A percentile compares a stretch with the other conserved stretches of the same genome.
phyloP scores from a whole-genome alignment of 2,113 vertebrate genomes.

The Tursiops truncatus region DNA sequence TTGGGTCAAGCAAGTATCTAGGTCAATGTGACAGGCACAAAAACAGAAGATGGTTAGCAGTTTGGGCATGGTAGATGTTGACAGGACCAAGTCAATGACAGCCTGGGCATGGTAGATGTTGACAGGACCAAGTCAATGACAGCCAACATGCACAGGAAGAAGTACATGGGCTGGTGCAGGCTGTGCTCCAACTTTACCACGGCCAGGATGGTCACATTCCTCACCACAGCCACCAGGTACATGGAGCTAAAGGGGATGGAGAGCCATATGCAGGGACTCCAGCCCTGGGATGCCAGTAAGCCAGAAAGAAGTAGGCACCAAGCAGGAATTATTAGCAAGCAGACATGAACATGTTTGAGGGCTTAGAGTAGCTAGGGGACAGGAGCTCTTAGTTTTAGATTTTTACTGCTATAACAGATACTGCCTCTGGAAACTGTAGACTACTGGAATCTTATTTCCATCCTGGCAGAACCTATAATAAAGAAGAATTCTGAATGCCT shows the following conservation, averaged over 20 bases:
- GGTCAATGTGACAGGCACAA: constrained; percentile 55
- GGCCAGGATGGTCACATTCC: constrained; percentile 68
- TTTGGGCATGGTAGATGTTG: constrained; percentile 75
- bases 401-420: neutral
- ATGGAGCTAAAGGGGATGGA: constrained; percentile 75
- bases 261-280: constrained; percentile 71
- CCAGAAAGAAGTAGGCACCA: constrained; percentile 58
- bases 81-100: constrained; percentile 77
- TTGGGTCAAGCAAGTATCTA: constrained; percentile 74
- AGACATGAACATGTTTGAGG: constrained; percentile 43
- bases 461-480: constrained; percentile 25
- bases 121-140: constrained; percentile 78
- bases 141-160: constrained; percentile 78
- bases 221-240: constrained; percentile 74
- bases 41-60: constrained; percentile 79
- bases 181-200: constrained; percentile 56
- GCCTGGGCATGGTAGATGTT: constrained; percentile 75
- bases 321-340: constrained; percentile 53
- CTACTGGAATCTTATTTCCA: constrained; percentile 29
- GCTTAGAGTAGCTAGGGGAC: neutral
- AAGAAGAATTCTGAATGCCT: neutral
- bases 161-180: constrained; percentile 81
- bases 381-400: neutral
- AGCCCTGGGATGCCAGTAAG: constrained; percentile 76
- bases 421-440: neutral